phyloP scores from a whole-genome alignment of 2,888 invertebrate genomes.

The Andrena bucephala region DNA sequence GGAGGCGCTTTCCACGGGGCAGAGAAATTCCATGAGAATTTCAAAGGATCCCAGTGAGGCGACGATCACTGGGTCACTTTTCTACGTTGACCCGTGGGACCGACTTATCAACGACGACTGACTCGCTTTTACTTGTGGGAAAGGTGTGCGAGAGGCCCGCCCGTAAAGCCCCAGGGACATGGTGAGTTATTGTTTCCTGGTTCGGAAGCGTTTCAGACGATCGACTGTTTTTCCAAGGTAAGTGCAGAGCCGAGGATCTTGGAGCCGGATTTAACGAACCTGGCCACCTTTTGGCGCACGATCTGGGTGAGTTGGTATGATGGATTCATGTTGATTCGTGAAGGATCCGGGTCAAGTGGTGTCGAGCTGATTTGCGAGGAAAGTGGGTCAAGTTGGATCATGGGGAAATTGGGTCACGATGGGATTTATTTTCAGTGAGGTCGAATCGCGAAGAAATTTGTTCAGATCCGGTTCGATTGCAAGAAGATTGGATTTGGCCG shows the following conservation, averaged over 20 bases:
- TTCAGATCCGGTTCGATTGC: not conserved
- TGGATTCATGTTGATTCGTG: not conserved
- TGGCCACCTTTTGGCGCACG: not conserved
- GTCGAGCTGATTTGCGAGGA: not conserved
- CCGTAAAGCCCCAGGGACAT: slow-evolving; percentile 18
- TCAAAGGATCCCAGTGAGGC: not conserved
- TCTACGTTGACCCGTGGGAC: slow-evolving; percentile 49
- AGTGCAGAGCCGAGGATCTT: slow-evolving; percentile 1
- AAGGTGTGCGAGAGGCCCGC: slow-evolving; percentile 51
- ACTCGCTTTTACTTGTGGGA: slow-evolving; percentile 64
- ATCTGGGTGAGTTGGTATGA: not conserved
- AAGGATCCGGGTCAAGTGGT: slow-evolving; percentile 1
- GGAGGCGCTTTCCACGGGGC: slow-evolving; percentile 9
- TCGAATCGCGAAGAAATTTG: not conserved
- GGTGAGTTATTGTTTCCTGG: slow-evolving; percentile 38
- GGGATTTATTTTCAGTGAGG: not conserved
- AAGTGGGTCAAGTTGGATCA: slow-evolving; percentile 1
- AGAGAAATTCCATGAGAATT: slow-evolving; percentile 24
- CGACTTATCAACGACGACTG: slow-evolving; percentile 55
- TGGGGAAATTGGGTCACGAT: not conserved
- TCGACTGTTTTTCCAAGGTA: slow-evolving; percentile 26
- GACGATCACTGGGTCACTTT: slow-evolving; percentile 24
- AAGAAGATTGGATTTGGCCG: not conserved
- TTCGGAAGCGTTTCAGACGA: slow-evolving; percentile 12
- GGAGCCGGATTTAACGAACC: not conserved